Evolutionary conservation across 1,140 invertebrate species (phyloP).

Genomic region (Drosophila insularis): DNA sequence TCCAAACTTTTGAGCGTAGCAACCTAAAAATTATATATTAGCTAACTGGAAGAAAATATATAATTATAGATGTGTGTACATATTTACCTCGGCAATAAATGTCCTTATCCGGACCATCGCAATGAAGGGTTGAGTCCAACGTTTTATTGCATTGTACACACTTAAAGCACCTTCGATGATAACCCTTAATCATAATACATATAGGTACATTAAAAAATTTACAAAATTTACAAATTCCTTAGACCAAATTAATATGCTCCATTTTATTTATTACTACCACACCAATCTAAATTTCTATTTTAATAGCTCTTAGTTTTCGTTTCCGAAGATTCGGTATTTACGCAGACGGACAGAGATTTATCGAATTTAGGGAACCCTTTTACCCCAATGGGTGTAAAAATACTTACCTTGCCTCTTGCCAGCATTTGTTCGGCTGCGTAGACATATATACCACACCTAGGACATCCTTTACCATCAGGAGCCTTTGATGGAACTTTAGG

Average conservation of each 20-base stretch:
- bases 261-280: too few relatives aligned
- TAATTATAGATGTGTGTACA: too few relatives aligned
- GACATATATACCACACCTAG: conserved; percentile 95
- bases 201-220: too few relatives aligned
- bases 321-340: too few relatives aligned
- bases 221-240: too few relatives aligned
- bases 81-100: conserved; percentile 96
- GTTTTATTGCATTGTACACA: conserved; percentile 96
- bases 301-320: too few relatives aligned
- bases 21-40: conserved; percentile 86
- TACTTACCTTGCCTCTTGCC: conserved; percentile 86
- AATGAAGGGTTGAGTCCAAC: conserved; percentile 97
- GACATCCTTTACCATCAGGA: conserved; percentile 93
- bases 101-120: conserved; percentile 96
- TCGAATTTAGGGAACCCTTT: too few relatives aligned
- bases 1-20: conserved; percentile 73
- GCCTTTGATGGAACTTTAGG: conserved; percentile 82
- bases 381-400: too few relatives aligned
- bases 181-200: conserved; percentile 90
- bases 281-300: background rate
- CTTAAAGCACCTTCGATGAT: conserved; percentile 98
- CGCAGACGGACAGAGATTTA: too few relatives aligned
- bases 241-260: too few relatives aligned
- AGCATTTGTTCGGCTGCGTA: conserved; percentile 97
- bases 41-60: conserved; percentile 80